Percentiles rank a stretch among this genome's conserved stretches.
These are phyloP conservation scores for Potamarius usumacintae DNA, from an alignment of 2,113 vertebrate genomes.

Conservation along the genomic window DNA sequence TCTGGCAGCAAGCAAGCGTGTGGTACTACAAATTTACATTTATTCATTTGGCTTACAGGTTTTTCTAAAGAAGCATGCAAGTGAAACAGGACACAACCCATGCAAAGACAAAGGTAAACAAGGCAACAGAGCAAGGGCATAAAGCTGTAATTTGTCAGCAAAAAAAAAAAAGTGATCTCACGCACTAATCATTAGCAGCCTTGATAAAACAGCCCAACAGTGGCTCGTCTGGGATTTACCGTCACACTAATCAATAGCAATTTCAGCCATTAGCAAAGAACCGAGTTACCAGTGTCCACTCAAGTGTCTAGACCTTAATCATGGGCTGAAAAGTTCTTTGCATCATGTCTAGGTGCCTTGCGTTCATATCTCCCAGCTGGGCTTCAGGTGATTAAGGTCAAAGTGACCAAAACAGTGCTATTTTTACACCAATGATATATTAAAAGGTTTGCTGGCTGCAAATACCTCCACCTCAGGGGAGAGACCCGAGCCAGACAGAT, in stretches of 20 bases:
- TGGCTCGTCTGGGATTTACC: background rate
- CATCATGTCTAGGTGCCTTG: background rate
- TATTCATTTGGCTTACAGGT: background rate
- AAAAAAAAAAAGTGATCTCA: background rate
- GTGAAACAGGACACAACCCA: background rate
- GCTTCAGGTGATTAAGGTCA: background rate
- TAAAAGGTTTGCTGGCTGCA: constrained; percentile 54
- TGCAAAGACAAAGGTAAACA: background rate
- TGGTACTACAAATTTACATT: background rate
- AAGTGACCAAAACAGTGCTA: constrained; percentile 49
- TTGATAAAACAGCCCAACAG: background rate
- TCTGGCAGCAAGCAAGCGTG: background rate
- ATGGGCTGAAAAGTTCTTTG: background rate
- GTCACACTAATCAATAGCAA: no score
- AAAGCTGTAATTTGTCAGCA: background rate
- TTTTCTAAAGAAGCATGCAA: background rate
- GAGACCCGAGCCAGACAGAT: constrained; percentile 41
- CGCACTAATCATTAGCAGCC: background rate
- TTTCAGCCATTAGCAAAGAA: background rate
- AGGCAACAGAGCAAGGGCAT: background rate
- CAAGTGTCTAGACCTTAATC: background rate
- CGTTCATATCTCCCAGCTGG: background rate
- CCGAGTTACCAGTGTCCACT: no score
- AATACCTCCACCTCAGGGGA: background rate
- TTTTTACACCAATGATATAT: constrained; percentile 57